Conservation (phyloP, 2,888 invertebrate species). For the Callyntrura guangdongensis region DNA sequence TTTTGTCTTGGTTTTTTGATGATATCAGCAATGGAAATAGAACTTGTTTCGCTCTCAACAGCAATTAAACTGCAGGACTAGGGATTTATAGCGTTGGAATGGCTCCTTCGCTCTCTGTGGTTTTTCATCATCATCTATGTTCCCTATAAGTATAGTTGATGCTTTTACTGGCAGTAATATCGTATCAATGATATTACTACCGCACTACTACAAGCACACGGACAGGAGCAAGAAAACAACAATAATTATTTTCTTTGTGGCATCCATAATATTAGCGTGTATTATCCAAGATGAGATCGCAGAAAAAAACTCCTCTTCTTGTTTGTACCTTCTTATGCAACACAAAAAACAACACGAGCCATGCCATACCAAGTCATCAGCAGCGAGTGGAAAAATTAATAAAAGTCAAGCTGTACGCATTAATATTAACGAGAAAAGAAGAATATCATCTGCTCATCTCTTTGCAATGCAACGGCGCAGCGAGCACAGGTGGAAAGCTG, state of each 20-base stretch:
- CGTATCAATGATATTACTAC: conserved; percentile 9
- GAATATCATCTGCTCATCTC: conserved; percentile 15
- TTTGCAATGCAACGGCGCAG: neutral
- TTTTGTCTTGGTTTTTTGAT: conserved; percentile 62
- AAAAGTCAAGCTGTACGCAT: conserved; percentile 21
- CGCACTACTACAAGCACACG: neutral
- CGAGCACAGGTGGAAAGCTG: conserved; percentile 63
- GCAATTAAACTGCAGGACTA: conserved; percentile 80
- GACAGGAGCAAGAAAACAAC: conserved; percentile 40
- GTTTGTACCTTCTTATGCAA: conserved; percentile 43
- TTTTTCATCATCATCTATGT: conserved; percentile 16
- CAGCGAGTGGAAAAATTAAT: too few species aligned
- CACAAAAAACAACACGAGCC: conserved; percentile 70
- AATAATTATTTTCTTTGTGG: conserved; percentile 48
- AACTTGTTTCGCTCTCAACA: conserved; percentile 80
- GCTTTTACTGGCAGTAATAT: neutral
- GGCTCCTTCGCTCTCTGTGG: conserved; percentile 10
- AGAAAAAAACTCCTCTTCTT: conserved; percentile 39
- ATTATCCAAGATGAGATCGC: conserved; percentile 28
- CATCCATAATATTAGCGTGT: conserved; percentile 21
- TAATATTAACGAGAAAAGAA: conserved; percentile 11
- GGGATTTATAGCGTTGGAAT: conserved; percentile 76
- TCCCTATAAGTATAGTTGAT: conserved; percentile 14
- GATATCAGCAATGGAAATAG: conserved; percentile 81
- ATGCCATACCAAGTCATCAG: conserved; percentile 55